Evolutionary conservation across 2,113 vertebrate genomes (phyloP), one percentile per base, ranked within the genome.

Genomic region (Ceyx melanurus): DNA sequence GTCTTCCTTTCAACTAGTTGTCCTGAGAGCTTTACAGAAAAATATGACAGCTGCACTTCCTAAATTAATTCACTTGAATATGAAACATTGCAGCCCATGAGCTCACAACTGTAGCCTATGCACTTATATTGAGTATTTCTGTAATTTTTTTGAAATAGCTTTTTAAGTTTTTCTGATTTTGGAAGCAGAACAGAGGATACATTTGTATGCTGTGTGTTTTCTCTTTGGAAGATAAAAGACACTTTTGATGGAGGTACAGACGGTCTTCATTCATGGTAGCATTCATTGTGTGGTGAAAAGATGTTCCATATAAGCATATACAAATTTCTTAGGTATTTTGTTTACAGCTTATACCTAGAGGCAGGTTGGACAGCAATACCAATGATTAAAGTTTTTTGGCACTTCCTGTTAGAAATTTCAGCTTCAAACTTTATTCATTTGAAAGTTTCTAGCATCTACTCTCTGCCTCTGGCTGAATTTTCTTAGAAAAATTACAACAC

Each of bases 191-290:
- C 58, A 82, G 74, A 90, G 42, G 45, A 62, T 48, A 46, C 18
- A 54, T 94, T 93, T 87, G 35, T 82, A 68, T 68, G 42, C 62
- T 82, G 51, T 71, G 51, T 78, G 26, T 78, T 87, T 86, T 82
- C 62, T 87, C 40, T 67, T 80, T 72, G 70, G 29, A 90, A 89
- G 93, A 93, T 93, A 89, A 93, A 94, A 92, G 76, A 29, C 18
- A 67, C 43, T 90, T 89, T 82, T 91, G 84, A 84, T 91, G 78
- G 84, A 82, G 45, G 57, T 76, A 68, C 70, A 84, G 74, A 17
- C 77, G 78, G 28, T 58, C 54, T 87, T 53, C 3, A 3, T 83
- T 86, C 83, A 22, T 57, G 40, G 48, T 45, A 65, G 65, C 40
- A 56, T 82, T 65, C 45, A 65, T 35, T 26, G 35, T 87, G 46